Conservation (phyloP, 2,888 invertebrate species). For the Clostera curtula region DNA sequence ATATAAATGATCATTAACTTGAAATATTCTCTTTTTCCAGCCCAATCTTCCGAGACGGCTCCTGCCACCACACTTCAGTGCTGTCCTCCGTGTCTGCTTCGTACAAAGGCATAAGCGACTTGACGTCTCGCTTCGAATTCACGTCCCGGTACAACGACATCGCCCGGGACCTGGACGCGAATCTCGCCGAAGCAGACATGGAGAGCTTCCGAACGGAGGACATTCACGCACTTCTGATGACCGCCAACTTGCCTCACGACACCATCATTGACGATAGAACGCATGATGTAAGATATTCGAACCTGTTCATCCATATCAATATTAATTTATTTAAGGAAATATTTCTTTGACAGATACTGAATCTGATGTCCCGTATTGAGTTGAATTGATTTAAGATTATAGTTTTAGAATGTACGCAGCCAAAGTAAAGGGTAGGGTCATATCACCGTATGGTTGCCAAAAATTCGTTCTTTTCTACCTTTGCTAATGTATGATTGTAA, state of each 20-base stretch:
- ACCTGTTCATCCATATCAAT: too few relatives aligned
- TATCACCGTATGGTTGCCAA: too few relatives aligned
- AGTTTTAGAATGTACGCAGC: too few relatives aligned
- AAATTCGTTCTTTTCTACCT: too few relatives aligned
- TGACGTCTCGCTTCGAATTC: constrained; percentile 68
- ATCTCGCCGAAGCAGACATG: constrained; percentile 96
- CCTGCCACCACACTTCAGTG: constrained; percentile 87
- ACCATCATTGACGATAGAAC: constrained; percentile 68
- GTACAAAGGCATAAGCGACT: constrained; percentile 81
- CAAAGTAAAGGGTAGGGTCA: too few relatives aligned
- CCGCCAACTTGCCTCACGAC: constrained; percentile 82
- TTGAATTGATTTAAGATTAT: too few relatives aligned
- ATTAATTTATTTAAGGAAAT: too few relatives aligned
- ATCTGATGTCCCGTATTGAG: too few relatives aligned
- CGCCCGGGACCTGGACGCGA: constrained; percentile 92
- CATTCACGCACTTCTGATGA: constrained; percentile 86
- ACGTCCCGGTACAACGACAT: constrained; percentile 87
- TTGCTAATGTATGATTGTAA: too few relatives aligned
- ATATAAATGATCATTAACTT: not conserved
- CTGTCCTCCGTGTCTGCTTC: constrained; percentile 87
- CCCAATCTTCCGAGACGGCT: constrained; percentile 84
- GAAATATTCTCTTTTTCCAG: constrained; percentile 55
- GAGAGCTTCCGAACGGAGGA: constrained; percentile 94
- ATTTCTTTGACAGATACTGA: too few relatives aligned
- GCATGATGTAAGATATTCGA: constrained; percentile 68